Evolutionary conservation across 2,888 invertebrate genomes (phyloP), one percentile per base, ranked within the genome.

Genomic region (Alviniconcha strummeri): DNA sequence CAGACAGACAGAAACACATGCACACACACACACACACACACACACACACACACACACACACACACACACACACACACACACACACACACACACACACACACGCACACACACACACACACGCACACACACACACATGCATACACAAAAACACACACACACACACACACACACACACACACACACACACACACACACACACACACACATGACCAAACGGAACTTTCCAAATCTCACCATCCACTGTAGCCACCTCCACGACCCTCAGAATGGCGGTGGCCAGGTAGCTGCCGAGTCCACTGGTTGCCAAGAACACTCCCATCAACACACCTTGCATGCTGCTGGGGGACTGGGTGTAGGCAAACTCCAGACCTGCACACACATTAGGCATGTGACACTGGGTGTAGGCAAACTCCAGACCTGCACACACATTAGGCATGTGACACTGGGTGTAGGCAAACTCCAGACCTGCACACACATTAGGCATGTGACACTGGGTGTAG

Each of bases 331-430:
- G 91, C 89, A 92, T 89, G 77, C 86, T 88, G n/a, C 85, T 85
- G 4, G 92, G 93, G 3, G 92, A 90, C 85, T 92, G 91, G 1
- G 91, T 90, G 85, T 90, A 93, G 7, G 92, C 91, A 89, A 92
- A 92, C 86, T 92, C 92, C 75, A 91, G 87, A 60, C 84, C 84
- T 85, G 75, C 60, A 60, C 36, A 36, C 36, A 36, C 36, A 36
- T 36, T 36, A 36, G 36, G 36, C 36, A 36, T 36, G 3, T 36
- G 36, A 36, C 36, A 36, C 36, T 36, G 36, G 36, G 36, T 1
- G 36, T 3, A 36, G 36, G 36, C 76, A 76, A 76, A 76, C 56
- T 57, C 57, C 76, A 56, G 56, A 19, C 57, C 76, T 57, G 19
- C n/a, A 55, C 55, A 75, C 7, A 55, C 75, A 75, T 36, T 36